phyloP scores from a whole-genome alignment of 1,140 invertebrate species.

The Leucophenga varia region DNA sequence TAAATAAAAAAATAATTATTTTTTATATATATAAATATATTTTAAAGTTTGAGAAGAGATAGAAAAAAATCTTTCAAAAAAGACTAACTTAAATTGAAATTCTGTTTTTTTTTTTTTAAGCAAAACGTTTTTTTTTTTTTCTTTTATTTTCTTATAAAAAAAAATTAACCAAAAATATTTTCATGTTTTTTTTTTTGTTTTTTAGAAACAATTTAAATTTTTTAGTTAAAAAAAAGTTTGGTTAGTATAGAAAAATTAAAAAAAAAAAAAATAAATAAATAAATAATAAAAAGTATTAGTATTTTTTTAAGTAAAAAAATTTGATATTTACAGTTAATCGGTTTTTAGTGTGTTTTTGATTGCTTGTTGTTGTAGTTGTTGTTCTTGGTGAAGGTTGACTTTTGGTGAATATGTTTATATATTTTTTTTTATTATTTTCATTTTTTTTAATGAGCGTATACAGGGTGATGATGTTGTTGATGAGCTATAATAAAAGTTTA shows the following conservation, averaged over 20 bases:
- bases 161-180: constrained; percentile 19
- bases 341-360: constrained; percentile 20
- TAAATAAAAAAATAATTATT: neutral
- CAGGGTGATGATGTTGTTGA: constrained; percentile 2
- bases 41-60: constrained; percentile 17
- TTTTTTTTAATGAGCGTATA: constrained; percentile 9
- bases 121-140: constrained; percentile 30
- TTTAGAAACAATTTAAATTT: constrained; percentile 7
- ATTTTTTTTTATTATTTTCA: neutral
- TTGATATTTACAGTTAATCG: constrained; percentile 55
- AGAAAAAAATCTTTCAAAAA: constrained; percentile 22
- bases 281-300: constrained; percentile 27
- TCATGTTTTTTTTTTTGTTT: constrained; percentile 10
- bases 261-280: constrained; percentile 23
- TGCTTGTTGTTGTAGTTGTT: constrained; percentile 22
- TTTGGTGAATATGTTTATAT: constrained; percentile 8
- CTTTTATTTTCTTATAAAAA: constrained; percentile 5
- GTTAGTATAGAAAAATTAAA: constrained; percentile 3
- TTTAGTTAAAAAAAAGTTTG: constrained; percentile 21
- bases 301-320: constrained; percentile 14
- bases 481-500: neutral
- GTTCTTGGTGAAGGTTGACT: constrained; percentile 25
- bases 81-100: neutral
- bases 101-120: neutral
- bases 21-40: constrained; percentile 2